Base-by-base conservation (phyloP, 2,797 vertebrate genomes). In the Novumbra hubbsi region DNA sequence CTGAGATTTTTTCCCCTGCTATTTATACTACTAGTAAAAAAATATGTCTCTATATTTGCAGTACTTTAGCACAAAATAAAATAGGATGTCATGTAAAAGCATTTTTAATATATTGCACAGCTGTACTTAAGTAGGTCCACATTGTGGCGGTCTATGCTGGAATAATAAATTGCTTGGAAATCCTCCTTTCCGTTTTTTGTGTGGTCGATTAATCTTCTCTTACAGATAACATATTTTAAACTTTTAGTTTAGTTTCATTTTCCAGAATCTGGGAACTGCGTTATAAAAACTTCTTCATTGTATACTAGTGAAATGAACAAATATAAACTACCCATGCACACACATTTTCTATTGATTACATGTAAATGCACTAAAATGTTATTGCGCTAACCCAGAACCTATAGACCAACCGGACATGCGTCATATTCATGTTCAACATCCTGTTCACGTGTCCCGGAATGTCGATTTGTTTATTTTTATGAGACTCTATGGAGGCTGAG, bases 41-140 rank as follows among this genome's bases (percentile, higher is more conserved):
- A 68, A 73, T 55, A 57, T 57, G 17, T 71, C 32, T 71, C 71
- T 30, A 34, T 83, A 83, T 85, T 84, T 86, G 73, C 83, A 80
- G 77, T 82, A 80, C 70, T 76, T 84, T 84, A 79, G 80, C 81
- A 80, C 76, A 82, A 81, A 81, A 73, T 60, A 45, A 70, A 68
- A 60, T 87, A 85, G 81, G 77, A 83, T 85, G 83, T 83, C 74
- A 84, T 80, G 79, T 88, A 81, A 82, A 77, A 78, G 72, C 79
- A 78, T 19, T 41, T 80, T 80, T 72, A 72, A 74, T 77, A 77
- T 83, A 82, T 77, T 34, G 65, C 71, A 84, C 73, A 77, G 72
- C 72, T 75, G 68, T 85, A 77, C 63, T 63, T 57, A 74, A 76
- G 45, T 71, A 27, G 75, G 78, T 79, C 79, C 68, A 76, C 75